phyloP scores from a whole-genome alignment of 1,140 invertebrate genomes.

The Drosophila burlai region DNA sequence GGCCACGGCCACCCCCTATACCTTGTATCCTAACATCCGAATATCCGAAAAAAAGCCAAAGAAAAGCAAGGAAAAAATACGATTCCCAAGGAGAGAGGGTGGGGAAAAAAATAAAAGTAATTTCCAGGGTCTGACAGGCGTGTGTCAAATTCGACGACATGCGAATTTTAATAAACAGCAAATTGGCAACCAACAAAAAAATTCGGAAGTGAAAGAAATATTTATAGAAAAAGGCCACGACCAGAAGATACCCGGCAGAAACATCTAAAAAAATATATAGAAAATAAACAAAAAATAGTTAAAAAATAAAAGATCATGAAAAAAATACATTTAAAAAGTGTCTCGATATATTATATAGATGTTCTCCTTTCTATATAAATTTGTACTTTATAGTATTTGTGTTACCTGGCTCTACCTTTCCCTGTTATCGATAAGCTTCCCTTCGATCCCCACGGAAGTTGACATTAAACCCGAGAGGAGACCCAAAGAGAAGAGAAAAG shows the following conservation, averaged over 20 bases:
- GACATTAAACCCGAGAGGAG: conserved; percentile 24
- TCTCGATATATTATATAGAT: no score
- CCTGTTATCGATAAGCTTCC: conserved; percentile 1
- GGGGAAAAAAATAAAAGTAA: conserved; percentile 56
- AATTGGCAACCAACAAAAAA: conserved; percentile 34
- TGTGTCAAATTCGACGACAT: conserved; percentile 80
- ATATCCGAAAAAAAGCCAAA: conserved; percentile 21
- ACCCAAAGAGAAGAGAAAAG: neutral
- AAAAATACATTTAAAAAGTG: no score
- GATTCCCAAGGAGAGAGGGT: neutral
- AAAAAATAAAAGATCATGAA: no score
- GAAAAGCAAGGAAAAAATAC: conserved; percentile 8
- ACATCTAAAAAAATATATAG: no score
- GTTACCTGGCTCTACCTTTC: conserved; percentile 3
- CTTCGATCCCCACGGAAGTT: conserved; percentile 24
- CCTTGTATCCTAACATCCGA: neutral
- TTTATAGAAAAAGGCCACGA: neutral
- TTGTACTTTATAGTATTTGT: neutral
- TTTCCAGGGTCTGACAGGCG: conserved; percentile 75
- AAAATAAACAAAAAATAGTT: no score
- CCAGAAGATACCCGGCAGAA: neutral
- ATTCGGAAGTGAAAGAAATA: neutral
- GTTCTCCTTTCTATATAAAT: no score
- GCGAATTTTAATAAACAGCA: conserved; percentile 72
- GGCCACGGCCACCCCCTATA: neutral